phyloP scores from a whole-genome alignment of 1,140 invertebrate species.

The Brachionus plicatilis region DNA sequence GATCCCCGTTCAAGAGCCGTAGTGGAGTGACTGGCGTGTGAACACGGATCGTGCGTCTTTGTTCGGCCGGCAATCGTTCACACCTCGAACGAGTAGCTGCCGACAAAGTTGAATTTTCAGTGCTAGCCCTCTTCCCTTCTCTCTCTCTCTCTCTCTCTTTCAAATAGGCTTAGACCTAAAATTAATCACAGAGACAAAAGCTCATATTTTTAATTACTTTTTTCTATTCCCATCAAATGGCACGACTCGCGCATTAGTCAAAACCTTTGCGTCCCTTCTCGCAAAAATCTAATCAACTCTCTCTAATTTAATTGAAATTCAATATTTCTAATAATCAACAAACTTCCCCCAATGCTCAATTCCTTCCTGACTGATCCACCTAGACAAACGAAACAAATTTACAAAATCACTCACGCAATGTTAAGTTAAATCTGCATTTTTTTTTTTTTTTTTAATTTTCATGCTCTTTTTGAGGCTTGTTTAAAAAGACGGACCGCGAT shows the following conservation, averaged over 20 bases:
- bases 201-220: background rate
- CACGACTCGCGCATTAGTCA: background rate
- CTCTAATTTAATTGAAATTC: background rate
- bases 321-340: background rate
- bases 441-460: background rate
- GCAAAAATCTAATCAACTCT: background rate
- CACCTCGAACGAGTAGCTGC: background rate
- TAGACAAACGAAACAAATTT: background rate
- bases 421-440: background rate
- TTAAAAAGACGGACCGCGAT: too few relatives aligned
- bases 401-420: background rate
- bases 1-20: background rate
- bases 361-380: background rate
- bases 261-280: background rate
- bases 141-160: too few relatives aligned
- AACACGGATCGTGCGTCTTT: background rate
- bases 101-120: background rate
- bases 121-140: background rate
- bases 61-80: background rate
- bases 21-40: background rate
- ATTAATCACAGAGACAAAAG: background rate
- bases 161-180: background rate
- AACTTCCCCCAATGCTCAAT: background rate
- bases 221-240: background rate
- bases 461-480: too few relatives aligned